Evolutionary conservation across 2,797 vertebrate species (phyloP), one percentile per base, ranked within the genome.

Genomic region (Channa striata): DNA sequence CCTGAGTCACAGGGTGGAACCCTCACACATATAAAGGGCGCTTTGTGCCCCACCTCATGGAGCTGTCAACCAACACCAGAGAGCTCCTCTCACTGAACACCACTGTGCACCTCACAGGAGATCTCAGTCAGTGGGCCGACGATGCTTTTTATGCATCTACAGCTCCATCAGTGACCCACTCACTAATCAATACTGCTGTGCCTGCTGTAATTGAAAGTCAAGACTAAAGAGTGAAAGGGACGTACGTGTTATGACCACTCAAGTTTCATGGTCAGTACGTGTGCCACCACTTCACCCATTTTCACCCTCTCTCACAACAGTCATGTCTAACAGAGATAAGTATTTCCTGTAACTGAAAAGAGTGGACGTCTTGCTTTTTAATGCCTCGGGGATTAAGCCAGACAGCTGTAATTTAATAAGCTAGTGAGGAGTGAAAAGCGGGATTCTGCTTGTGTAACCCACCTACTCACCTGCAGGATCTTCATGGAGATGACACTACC

Each of bases 1-100:
- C 75, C 85, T 89, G 91, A 92, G 82, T 92, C 88, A 92, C 89
- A 89, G 92, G 92, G 90, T 89, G 90, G 91, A 84, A 92, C 88
- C 89, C 89, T 86, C 46, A 49, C 56, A 69, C 74, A 77, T 85
- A 93, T 92, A 93, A 93, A 94, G 92, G 85, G 42, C 14, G 87
- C 91, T 90, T 94, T 93, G 93, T 93, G 89, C 83, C 90, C 83
- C 80, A 69, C 87, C 88, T 89, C 84, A 85, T 58, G 77, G 78
- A 87, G 85, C 87, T 89, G 92, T 91, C 92, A 93, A 89, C 87
- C 87, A 90, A 92, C 89, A 91, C 91, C 88, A 71, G 79, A 42
- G 72, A 74, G 82, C 84, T 86, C 74, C 81, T 83, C 81, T 85
- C 78, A 89, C 82, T 87, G 88, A 86, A 83, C 85, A 47, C 83